A percentile compares a stretch with the other conserved stretches of the same genome.
These are phyloP conservation scores for human DNA, from an alignment of 2,113 vertebrate genomes.

Conservation along the genomic window GRCh38 chr20:48798501-48799000, in stretches of 20 bases:
- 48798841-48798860: not conserved
- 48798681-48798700: not conserved
- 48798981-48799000: too few relatives aligned
- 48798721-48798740: not conserved
- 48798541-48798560: not conserved
- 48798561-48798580: not conserved
- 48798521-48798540: not conserved
- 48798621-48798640: too few relatives aligned
- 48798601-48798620: accelerated
- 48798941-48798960: too few relatives aligned
- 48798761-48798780: not conserved
- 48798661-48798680: not conserved
- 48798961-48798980: too few relatives aligned
- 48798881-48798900: not conserved
- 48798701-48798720: accelerated
- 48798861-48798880: not conserved
- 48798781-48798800: not conserved
- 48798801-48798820: not conserved
- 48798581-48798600: not conserved
- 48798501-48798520: not conserved
- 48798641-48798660: not conserved
- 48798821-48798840: not conserved
- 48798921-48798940: too few relatives aligned
- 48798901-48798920: too few relatives aligned
- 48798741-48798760: not conserved